A percentile compares a stretch with the other conserved stretches of the same genome.
Evolutionary conservation across 1,140 invertebrate species (phyloP).

Genomic region (Formica selysi): DNA sequence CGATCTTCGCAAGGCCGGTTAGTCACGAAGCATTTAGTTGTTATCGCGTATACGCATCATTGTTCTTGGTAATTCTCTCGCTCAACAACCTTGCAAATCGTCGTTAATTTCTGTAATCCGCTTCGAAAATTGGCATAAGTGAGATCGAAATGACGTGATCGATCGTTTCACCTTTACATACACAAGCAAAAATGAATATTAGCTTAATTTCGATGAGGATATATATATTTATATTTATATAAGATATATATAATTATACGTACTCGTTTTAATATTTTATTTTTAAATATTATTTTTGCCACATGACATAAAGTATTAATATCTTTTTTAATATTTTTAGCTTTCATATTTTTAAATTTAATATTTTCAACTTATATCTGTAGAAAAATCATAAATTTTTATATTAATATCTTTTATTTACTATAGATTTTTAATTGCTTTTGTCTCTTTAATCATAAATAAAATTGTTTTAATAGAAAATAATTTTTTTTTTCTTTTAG

Average conservation of each 20-base stretch:
- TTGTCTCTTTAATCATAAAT: background rate
- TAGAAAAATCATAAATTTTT: background rate
- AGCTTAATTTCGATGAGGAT: background rate
- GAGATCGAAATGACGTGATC: background rate
- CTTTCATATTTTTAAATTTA: background rate
- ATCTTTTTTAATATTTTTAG: background rate
- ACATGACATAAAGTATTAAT: background rate
- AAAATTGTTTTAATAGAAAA: background rate
- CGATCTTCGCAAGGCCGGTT: conserved; percentile 72
- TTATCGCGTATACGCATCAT: conserved; percentile 71
- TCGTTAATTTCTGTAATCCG: conserved; percentile 6
- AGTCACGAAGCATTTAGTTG: conserved; percentile 64
- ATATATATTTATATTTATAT: background rate
- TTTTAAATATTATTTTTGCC: background rate
- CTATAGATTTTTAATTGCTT: background rate
- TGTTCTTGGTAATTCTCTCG: conserved; percentile 70
- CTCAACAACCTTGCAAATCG: conserved; percentile 15
- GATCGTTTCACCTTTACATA: background rate
- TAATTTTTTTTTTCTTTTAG: background rate
- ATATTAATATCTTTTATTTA: conserved; percentile 4
- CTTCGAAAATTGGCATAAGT: conserved; percentile 19
- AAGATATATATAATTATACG: background rate
- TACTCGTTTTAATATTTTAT: background rate
- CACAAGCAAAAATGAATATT: background rate
- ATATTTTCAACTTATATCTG: background rate